Base-by-base conservation (phyloP, 2,113 vertebrate genomes). In the Epinephelus lanceolatus region DNA sequence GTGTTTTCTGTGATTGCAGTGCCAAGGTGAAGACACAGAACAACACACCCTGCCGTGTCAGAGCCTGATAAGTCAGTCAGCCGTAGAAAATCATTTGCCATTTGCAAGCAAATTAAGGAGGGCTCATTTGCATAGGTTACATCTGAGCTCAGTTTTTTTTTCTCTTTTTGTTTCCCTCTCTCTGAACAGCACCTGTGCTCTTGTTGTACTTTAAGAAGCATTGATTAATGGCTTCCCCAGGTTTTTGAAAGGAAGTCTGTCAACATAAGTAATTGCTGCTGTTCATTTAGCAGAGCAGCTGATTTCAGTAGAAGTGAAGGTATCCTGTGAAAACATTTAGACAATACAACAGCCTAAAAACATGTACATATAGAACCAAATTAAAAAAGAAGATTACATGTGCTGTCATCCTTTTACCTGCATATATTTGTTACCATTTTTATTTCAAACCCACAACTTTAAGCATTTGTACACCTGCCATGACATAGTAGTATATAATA, bases 41-140 rank as follows among this genome's bases (percentile, higher is more conserved):
- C 90, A 88, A 66, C 90, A 81, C 65, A 72, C 63, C 78, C 61
- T 12, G 51, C 78, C 85, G 90, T 94, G 94, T 93, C 87, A 82
- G 75, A 72, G 84, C 89, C 89, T 67, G 90, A 94, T 94, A 94
- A 94, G 93, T 93, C 92, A 95, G 93, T 94, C 93, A 93, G 92
- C 92, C 87, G 86, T 88, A 88, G 78, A 92, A 92, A 93, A 92
- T 90, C 89, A 93, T 94, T 94, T 91, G 76, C 81, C 73, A 84
- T 83, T 86, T 86, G 76, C 80, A 77, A 79, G 86, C 91, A 93
- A 95, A 95, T 95, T 94, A 95, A 94, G 76, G 89, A 84, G 86
- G 61, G n/a, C 81, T 94, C 87, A 93, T 95, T 95, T 95, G 93
- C 93, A 94, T 95, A 74, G 69, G 81, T 78, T 81, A 87, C 78